Conservation (phyloP, 2,797 vertebrate genomes). For the Sternotherus odoratus region DNA sequence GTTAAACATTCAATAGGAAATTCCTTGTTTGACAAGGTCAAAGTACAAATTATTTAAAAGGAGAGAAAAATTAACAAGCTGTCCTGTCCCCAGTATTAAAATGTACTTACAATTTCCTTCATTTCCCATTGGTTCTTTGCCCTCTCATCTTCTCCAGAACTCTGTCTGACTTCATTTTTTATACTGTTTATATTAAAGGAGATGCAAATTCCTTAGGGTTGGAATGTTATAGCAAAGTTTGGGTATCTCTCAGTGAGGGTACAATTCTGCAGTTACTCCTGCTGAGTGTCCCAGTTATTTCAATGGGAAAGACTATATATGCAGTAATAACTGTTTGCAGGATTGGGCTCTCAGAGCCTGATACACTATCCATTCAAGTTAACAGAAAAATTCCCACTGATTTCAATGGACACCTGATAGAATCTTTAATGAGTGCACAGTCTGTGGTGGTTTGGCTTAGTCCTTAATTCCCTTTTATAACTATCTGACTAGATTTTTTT, state of each 20-base stretch:
- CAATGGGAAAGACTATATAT: rapidly evolving
- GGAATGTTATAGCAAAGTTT: slow-evolving; percentile 11
- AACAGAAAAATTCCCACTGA: not conserved
- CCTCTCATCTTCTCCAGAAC: slow-evolving; percentile 13
- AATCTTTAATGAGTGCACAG: too few species aligned
- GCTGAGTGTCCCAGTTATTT: not conserved
- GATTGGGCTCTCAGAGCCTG: not conserved
- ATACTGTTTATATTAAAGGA: not conserved
- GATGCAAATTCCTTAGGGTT: not conserved
- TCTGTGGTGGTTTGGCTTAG: not conserved
- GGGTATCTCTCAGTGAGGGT: not conserved
- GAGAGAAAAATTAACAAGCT: slow-evolving; percentile 18
- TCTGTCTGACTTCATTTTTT: not conserved
- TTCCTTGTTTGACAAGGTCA: not conserved
- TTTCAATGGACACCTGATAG: rapidly evolving
- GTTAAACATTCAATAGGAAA: not conserved
- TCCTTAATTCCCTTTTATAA: not conserved
- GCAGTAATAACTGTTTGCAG: not conserved
- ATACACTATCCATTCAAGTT: not conserved
- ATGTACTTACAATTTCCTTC: slow-evolving; percentile 28
- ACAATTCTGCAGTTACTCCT: not conserved
- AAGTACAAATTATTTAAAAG: slow-evolving; percentile 20
- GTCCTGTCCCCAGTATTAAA: not conserved
- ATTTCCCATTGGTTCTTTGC: slow-evolving; percentile 20
- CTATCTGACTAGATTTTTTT: not conserved